phyloP scores from a whole-genome alignment of 2,888 invertebrate species.

The Monochamus alternatus region DNA sequence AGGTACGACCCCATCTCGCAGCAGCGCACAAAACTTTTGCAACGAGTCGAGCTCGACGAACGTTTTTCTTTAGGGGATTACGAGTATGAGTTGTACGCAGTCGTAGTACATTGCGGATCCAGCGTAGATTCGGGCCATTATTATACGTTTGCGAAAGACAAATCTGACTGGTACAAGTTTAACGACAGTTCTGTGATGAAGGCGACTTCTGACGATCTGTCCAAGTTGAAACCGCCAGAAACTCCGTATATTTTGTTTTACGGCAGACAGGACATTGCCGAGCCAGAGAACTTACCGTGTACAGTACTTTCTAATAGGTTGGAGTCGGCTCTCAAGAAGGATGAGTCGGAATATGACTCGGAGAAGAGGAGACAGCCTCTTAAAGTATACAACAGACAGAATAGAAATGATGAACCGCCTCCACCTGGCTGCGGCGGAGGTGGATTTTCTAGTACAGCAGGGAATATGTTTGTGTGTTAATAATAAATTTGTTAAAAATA shows the following conservation, averaged over 20 bases:
- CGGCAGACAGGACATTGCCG: slow-evolving; percentile 67
- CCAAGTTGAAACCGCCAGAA: slow-evolving; percentile 79
- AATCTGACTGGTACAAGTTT: slow-evolving; percentile 83
- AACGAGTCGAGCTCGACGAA: slow-evolving; percentile 73
- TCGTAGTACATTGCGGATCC: slow-evolving; percentile 88
- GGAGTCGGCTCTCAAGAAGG: slow-evolving; percentile 63
- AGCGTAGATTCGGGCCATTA: slow-evolving; percentile 90
- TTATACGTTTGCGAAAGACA: slow-evolving; percentile 85
- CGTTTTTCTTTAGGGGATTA: slow-evolving; percentile 74
- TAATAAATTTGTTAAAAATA: slow-evolving; percentile 32
- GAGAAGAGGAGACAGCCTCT: slow-evolving; percentile 60
- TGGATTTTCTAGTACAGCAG: slow-evolving; percentile 63
- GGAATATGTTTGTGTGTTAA: slow-evolving; percentile 69
- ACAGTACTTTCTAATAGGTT: slow-evolving; percentile 61
- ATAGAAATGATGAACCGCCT: slow-evolving; percentile 72
- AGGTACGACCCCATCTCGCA: slow-evolving; percentile 81
- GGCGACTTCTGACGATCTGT: slow-evolving; percentile 76
- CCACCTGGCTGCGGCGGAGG: slow-evolving; percentile 73
- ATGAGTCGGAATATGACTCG: slow-evolving; percentile 63
- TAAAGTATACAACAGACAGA: slow-evolving; percentile 62
- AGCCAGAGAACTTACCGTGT: slow-evolving; percentile 63
- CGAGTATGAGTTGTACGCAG: slow-evolving; percentile 84
- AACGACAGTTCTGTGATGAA: slow-evolving; percentile 84
- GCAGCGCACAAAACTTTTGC: slow-evolving; percentile 86
- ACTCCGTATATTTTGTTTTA: slow-evolving; percentile 91